A percentile compares a stretch with the other conserved stretches of the same genome.
phyloP scores from a whole-genome alignment of 2,888 invertebrate species.

The Diplolepis rosae region DNA sequence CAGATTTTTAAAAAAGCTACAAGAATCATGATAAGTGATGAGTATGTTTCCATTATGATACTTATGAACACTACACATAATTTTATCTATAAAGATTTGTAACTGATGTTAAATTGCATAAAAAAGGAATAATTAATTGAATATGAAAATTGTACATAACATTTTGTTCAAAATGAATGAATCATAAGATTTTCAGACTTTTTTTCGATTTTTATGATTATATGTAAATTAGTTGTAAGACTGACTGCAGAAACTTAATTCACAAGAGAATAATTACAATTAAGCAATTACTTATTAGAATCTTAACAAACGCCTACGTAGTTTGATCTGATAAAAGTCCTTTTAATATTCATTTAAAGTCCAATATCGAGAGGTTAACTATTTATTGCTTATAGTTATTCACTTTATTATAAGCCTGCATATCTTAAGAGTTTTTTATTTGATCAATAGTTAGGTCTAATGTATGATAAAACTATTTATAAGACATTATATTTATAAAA shows the following conservation, averaged over 20 bases:
- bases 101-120: no score
- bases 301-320: slow-evolving; percentile 51
- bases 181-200: no score
- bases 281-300: slow-evolving; percentile 61
- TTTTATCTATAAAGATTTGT: no score
- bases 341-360: slow-evolving; percentile 64
- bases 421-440: background rate
- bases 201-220: no score
- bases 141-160: no score
- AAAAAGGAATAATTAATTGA: no score
- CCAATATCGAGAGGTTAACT: slow-evolving; percentile 66
- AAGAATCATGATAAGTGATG: no score
- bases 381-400: slow-evolving; percentile 51
- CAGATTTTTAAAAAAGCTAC: no score
- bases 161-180: no score
- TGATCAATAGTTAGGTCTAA: background rate
- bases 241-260: background rate
- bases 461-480: background rate
- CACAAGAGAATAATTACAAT: slow-evolving; percentile 53
- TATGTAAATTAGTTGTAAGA: background rate
- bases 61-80: no score
- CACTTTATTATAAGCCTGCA: slow-evolving; percentile 40
- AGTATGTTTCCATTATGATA: no score
- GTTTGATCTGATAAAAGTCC: slow-evolving; percentile 44
- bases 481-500: slow-evolving; percentile 15